Conservation (phyloP, 2,888 invertebrate species). For the Drosophila meridionalis region DNA sequence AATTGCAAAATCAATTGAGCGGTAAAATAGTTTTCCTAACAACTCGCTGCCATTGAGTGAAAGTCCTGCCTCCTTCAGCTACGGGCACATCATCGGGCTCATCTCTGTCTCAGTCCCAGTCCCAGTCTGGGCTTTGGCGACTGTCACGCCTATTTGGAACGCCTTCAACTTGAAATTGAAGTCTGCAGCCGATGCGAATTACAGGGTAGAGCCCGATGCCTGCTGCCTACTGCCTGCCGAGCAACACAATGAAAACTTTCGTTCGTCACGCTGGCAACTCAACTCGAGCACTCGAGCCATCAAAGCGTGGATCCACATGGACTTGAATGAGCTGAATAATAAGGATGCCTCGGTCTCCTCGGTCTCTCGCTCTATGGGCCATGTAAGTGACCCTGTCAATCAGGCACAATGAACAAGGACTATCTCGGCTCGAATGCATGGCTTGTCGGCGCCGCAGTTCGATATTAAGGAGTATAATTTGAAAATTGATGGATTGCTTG, state of each 20-base stretch:
- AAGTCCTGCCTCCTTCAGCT: constrained; percentile 10
- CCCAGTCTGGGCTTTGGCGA: neutral
- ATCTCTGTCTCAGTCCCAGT: neutral
- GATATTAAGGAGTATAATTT: constrained; percentile 3
- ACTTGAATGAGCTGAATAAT: constrained; percentile 4
- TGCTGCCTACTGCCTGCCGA: neutral
- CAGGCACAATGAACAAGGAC: constrained; percentile 5
- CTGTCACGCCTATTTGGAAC: constrained; percentile 28
- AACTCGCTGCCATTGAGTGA: constrained; percentile 35
- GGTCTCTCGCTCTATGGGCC: neutral
- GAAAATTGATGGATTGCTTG: constrained; percentile 11
- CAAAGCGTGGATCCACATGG: constrained; percentile 17
- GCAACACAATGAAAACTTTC: constrained; percentile 1
- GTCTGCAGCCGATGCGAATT: constrained; percentile 10
- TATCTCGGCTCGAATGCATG: neutral
- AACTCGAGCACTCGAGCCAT: constrained; percentile 29
- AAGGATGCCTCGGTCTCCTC: neutral
- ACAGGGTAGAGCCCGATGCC: constrained; percentile 1
- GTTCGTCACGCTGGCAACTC: constrained; percentile 30
- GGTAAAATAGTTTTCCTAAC: constrained; percentile 78
- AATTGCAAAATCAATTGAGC: constrained; percentile 84
- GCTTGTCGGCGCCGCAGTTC: neutral
- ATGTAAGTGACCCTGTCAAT: constrained; percentile 11
- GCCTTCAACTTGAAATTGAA: constrained; percentile 37
- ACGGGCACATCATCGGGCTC: neutral